Base-by-base conservation (phyloP, 2,113 vertebrate genomes). In the Nansenia antarctica region DNA sequence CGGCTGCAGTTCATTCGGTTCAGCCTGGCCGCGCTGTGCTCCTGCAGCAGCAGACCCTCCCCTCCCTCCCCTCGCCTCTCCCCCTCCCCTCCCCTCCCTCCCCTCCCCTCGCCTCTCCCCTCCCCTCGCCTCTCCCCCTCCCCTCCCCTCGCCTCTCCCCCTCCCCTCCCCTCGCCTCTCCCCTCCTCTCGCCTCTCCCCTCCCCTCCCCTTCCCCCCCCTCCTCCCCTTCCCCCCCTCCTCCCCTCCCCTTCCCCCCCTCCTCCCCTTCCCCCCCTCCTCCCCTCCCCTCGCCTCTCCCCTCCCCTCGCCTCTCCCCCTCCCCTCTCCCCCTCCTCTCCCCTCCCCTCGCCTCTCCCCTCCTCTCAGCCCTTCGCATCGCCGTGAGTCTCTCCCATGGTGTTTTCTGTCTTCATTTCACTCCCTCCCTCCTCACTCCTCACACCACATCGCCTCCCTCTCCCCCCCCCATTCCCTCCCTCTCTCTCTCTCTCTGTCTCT, bases 1-100 rank as follows among this genome's bases (percentile, higher is more conserved):
- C 86, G 70, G 69, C 88, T 86, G 86, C 85, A 89, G 92, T 92
- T 93, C 91, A 93, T 74, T 88, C 86, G 79, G 92, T 93, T 93
- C 92, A 92, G 83, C 90, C 81, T 91, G 90, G 90, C 91, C 87
- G 86, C 60, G 76, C 86, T 88, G 88, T 90, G 91, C 91, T 91
- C 89, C 82, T 76, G 71, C 82, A 82, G 62, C 85, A n/a, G n/a
- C 59, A 58, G 30, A 64, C 58, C 61, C 70, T 24, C 68, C n/a
- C 31, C 24, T n/a, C 32, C 67, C 70, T 66, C 62, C 68, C 65
- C 68, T 63, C 68, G 35, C 62, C 61, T 20, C 20, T 58, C 67
- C 67, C 64, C 45, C 66, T 65, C 69, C 55, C 5, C 20, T 62
- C 29, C 37, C 9, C 18, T 54, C 57, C 15, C 29, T 31, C 55